Percentiles rank a stretch among this genome's conserved stretches.
Conservation (phyloP, 2,888 invertebrate species). For the Psylliodes chrysocephalus region DNA sequence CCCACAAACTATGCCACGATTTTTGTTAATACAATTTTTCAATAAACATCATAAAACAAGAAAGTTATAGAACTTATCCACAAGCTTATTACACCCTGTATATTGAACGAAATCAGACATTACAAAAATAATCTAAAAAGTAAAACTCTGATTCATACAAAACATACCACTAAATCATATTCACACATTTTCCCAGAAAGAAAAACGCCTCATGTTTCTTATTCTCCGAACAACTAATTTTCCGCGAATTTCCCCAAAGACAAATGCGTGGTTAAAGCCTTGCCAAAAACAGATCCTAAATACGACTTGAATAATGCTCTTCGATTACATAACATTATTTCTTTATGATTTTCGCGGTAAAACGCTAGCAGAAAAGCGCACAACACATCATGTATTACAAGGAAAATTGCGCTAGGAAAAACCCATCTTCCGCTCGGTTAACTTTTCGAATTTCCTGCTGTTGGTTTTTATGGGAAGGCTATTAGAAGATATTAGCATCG, state of each 20-base stretch:
- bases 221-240: constrained; percentile 35
- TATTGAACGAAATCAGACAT: too few relatives aligned
- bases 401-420: constrained; percentile 58
- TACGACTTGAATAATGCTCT: constrained; percentile 37
- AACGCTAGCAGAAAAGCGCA: constrained; percentile 29
- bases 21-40: too few relatives aligned
- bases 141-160: neutral
- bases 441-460: constrained; percentile 56
- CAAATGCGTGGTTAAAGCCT: constrained; percentile 36
- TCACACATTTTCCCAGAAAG: constrained; percentile 16
- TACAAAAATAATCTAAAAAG: too few relatives aligned
- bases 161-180: constrained; percentile 23
- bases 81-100: too few relatives aligned
- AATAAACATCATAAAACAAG: too few relatives aligned
- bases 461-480: constrained; percentile 56
- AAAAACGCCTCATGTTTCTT: constrained; percentile 21
- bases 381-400: constrained; percentile 57
- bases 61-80: too few relatives aligned
- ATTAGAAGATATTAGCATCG: constrained; percentile 57
- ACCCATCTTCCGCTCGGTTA: constrained; percentile 58
- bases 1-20: too few relatives aligned
- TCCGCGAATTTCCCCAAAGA: constrained; percentile 35
- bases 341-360: constrained; percentile 37
- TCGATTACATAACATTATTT: constrained; percentile 41
- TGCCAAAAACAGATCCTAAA: constrained; percentile 39